Percentiles rank a stretch among this genome's conserved stretches.
These are phyloP conservation scores for Oscheius sp. DNA, from an alignment of 2,888 invertebrate genomes.

Conservation along the genomic window DNA sequence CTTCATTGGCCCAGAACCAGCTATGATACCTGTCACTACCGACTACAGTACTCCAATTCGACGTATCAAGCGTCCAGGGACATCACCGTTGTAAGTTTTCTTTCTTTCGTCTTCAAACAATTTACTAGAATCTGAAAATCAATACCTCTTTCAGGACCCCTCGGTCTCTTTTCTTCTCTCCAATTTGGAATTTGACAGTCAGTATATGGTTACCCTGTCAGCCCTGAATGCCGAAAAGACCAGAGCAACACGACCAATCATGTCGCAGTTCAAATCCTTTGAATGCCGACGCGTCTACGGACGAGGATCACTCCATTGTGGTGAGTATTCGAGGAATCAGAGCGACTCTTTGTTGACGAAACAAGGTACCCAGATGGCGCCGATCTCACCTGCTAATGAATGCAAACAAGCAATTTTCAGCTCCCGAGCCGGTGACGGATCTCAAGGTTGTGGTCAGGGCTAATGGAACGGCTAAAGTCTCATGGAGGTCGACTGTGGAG, in stretches of 20 bases:
- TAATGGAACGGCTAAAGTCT: constrained; percentile 59
- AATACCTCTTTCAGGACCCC: constrained; percentile 43
- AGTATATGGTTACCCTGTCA: constrained; percentile 49
- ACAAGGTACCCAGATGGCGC: too few species aligned
- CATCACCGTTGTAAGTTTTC: constrained; percentile 40
- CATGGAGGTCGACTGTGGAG: constrained; percentile 66
- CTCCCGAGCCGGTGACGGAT: constrained; percentile 68
- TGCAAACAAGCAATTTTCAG: constrained; percentile 45
- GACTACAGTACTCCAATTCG: constrained; percentile 50
- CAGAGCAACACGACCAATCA: constrained; percentile 40
- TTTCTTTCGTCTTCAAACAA: neutral
- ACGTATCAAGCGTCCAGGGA: constrained; percentile 43
- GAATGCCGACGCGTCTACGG: constrained; percentile 67
- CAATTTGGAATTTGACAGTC: constrained; percentile 59
- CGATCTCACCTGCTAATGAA: neutral
- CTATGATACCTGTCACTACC: constrained; percentile 54
- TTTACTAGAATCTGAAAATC: neutral
- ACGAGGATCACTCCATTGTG: constrained; percentile 66
- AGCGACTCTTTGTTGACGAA: too few species aligned
- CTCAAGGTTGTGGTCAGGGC: constrained; percentile 56
- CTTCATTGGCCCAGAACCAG: constrained; percentile 58
- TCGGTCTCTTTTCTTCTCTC: constrained; percentile 49
- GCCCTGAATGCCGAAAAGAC: constrained; percentile 41
- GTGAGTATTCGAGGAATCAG: constrained; percentile 44
- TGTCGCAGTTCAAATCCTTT: constrained; percentile 57